Conservation (phyloP, 2,888 invertebrate species). For the Auanema freiburgensis region DNA sequence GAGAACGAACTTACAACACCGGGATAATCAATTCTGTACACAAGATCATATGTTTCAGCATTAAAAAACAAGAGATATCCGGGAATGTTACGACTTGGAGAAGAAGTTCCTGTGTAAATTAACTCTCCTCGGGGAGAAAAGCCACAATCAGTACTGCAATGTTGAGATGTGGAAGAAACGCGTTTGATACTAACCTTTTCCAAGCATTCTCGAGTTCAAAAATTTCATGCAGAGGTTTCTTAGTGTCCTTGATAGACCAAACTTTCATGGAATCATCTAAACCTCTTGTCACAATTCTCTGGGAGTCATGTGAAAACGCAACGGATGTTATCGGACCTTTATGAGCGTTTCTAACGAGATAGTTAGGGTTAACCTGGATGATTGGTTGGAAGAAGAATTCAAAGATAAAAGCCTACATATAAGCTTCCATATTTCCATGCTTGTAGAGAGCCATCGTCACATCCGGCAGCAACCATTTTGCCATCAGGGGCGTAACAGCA, state of each 20-base stretch:
- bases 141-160: constrained; percentile 70
- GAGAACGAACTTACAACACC: constrained; percentile 69
- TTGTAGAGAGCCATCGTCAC: constrained; percentile 91
- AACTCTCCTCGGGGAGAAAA: constrained; percentile 91
- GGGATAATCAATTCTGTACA: constrained; percentile 78
- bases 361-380: constrained; percentile 76
- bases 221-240: constrained; percentile 76
- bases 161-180: constrained; percentile 11
- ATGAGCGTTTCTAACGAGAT: constrained; percentile 74
- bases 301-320: constrained; percentile 80
- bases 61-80: constrained; percentile 81
- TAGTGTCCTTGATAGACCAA: constrained; percentile 79
- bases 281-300: constrained; percentile 35
- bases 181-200: constrained; percentile 68
- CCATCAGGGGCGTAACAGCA: constrained; percentile 60
- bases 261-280: constrained; percentile 87
- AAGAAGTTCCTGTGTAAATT: constrained; percentile 83
- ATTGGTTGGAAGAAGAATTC: background rate
- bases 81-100: constrained; percentile 68
- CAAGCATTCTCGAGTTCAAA: constrained; percentile 80
- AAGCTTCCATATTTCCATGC: constrained; percentile 93
- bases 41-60: constrained; percentile 76
- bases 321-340: constrained; percentile 71
- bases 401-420: constrained; percentile 70
- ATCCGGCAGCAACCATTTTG: constrained; percentile 84